Conservation (phyloP, 1,140 invertebrate species). For the Diorhabda sublineata region DNA sequence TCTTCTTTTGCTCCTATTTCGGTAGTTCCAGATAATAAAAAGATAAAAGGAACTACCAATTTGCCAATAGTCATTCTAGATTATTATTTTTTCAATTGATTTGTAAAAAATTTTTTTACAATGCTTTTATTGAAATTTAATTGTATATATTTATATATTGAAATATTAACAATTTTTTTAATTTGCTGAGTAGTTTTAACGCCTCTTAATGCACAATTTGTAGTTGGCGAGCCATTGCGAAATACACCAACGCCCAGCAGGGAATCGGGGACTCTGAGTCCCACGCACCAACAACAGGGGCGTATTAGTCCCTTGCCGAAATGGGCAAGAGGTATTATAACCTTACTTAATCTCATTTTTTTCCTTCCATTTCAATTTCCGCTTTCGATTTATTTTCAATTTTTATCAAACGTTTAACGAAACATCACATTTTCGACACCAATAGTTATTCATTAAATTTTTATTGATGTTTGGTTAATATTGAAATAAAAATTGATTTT, state of each 20-base stretch:
- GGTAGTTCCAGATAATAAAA: too few relatives aligned
- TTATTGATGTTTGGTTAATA: too few relatives aligned
- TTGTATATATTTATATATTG: conserved; percentile 1
- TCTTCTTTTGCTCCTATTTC: too few relatives aligned
- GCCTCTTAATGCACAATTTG: conserved; percentile 27
- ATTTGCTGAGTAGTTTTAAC: conserved; percentile 12
- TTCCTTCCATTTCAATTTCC: background rate
- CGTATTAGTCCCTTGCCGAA: conserved; percentile 55
- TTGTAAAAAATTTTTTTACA: background rate
- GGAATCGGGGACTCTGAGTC: conserved; percentile 46
- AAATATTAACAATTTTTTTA: too few relatives aligned
- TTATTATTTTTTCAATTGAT: too few relatives aligned
- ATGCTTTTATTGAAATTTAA: background rate
- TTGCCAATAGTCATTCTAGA: too few relatives aligned
- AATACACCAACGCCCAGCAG: conserved; percentile 51
- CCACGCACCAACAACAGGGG: conserved; percentile 45
- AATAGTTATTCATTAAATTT: too few relatives aligned
- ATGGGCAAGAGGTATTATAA: conserved; percentile 53
- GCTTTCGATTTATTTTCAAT: background rate
- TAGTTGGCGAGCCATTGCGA: conserved; percentile 54
- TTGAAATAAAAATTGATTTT: conserved; percentile 7
- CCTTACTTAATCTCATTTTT: background rate
- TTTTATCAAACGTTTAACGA: background rate
- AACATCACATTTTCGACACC: too few relatives aligned
- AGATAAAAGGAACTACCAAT: too few relatives aligned